Evolutionary conservation across 2,113 vertebrate genomes (phyloP), one percentile per base, ranked within the genome.

Genomic region (Campylomormyrus tamandua): DNA sequence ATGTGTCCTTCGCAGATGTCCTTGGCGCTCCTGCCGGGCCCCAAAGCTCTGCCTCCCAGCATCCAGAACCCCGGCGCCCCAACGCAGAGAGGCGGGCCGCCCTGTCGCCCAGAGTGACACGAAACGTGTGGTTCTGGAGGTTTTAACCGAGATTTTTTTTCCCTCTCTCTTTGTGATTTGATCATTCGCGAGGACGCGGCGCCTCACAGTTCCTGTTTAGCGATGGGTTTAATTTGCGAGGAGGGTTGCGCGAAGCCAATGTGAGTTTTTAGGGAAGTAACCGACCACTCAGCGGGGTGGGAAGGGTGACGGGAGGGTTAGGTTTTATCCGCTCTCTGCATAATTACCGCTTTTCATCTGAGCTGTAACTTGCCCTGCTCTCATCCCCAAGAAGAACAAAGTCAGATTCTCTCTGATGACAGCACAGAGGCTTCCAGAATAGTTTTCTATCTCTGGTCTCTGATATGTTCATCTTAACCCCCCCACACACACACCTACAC

Each of bases 191-290:
- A 46, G 5, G 7, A 27, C 45, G 48, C 42, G 3, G 13, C 10
- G 2, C 27, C 24, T 52, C 17, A 13, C 13, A 74, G 84, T 70
- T 90, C 80, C 46, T 90, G 56, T 87, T 87, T 87, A 87, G 50
- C 31, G 5, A 49, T 45, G 17, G 24, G 31, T 31, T 86, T 58
- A 49, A 39, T 52, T 77, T 74, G 10, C 46, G 89, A 66, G 85
- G 48, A 90, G 42, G 4, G 10, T 42, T 74, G 17, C 15, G 58
- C 21, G 6, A 83, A 83, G 21, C 58, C 10, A 9, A 48, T 52
- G 31, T 5, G 39, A 24, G 35, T 83, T 89, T 89, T 89, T 56
- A 89, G 89, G 83, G 89, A 83, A 83, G 89, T 83, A 24, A 24
- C 21, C 17, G 13, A 42, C 50, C 48, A 31, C 66, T 42, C 17